Conservation (phyloP, 2,113 vertebrate species). For the Brachyhypopomus gauderio region DNA sequence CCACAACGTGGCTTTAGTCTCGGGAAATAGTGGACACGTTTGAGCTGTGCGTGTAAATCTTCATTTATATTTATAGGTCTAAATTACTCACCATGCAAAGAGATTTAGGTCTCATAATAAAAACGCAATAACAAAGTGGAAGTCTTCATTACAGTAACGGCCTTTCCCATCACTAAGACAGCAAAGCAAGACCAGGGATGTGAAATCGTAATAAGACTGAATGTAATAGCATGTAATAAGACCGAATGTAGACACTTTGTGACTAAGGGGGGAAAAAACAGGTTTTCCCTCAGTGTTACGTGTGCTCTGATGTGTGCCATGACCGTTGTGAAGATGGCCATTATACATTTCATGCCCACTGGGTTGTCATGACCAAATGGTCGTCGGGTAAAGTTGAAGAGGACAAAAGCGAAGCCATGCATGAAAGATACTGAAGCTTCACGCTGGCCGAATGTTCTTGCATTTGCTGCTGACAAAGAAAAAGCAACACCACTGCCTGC, state of each 20-base stretch:
- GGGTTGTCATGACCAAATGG: conserved; percentile 15
- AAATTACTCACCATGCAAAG: conserved; percentile 61
- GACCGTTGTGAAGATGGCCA: conserved; percentile 27
- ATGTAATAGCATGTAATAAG: conserved; percentile 34
- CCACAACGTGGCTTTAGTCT: conserved; percentile 50
- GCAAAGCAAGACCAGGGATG: conserved; percentile 17
- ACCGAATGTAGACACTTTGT: conserved; percentile 3
- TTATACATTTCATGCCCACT: conserved; percentile 20
- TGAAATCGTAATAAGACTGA: conserved; percentile 30
- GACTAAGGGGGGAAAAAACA: background rate
- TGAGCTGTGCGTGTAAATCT: conserved; percentile 71
- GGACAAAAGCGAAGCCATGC: background rate
- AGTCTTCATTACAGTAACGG: conserved; percentile 61
- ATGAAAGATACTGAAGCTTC: background rate
- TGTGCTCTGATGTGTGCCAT: background rate
- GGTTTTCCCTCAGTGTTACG: conserved; percentile 5
- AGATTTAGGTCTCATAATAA: conserved; percentile 69
- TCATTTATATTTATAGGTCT: conserved; percentile 77
- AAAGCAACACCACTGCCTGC: no score
- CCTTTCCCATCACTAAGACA: conserved; percentile 50
- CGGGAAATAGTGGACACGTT: conserved; percentile 64
- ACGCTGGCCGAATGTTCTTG: background rate
- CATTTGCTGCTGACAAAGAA: background rate
- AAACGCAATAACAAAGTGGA: conserved; percentile 69
- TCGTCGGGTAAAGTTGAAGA: background rate